Evolutionary conservation across 2,888 invertebrate species (phyloP), one percentile per base, ranked within the genome.

Genomic region (Drosophila nr. perissopoda): DNA sequence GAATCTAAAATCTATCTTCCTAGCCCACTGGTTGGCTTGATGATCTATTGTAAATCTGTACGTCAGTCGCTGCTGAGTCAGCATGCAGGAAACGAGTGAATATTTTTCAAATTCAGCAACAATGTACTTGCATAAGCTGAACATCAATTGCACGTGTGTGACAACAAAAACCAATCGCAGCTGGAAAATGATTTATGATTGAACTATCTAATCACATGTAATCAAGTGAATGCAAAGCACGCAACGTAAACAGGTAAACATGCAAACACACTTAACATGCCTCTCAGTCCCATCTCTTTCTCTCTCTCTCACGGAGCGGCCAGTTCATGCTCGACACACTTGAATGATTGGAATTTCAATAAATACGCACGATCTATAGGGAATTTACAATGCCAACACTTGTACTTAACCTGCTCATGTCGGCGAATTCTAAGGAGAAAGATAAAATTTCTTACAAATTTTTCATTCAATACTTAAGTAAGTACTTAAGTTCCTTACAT

Each of bases 161-260:
- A 34, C 40, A 59, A 46, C 49, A 57, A 49, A 52, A 51, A 48
- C 29, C 51, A 53, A 31, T 11, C n/a, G 29, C 46, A 40, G 59
- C 29, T 46, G 38, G 58, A 64, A 59, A 70, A 62, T 77, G 74
- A 79, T 68, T 74, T 67, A 79, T 80, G 82, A 79, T 83, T 76
- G 76, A 67, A 62, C 74, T 48, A 63, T 71, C 64, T 79, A 86
- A 88, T 88, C 71, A 77, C 56, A 75, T 72, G 74, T 74, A 83
- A 87, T 86, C 79, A 84, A 74, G 67, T 63, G 54, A 77, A 75
- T 77, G 71, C 78, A 53, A 75, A 62, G 72, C 88, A 85, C 71
- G 85, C 81, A 64, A 79, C 65, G 65, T 60, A 72, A 61, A 68
- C 80, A 82, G 53, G 38, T 25, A 46, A 46, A 46, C 46, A 46